A percentile compares a stretch with the other conserved stretches of the same genome.
phyloP scores from a whole-genome alignment of 2,888 invertebrate species.

The Xestoiulus laeticollis region DNA sequence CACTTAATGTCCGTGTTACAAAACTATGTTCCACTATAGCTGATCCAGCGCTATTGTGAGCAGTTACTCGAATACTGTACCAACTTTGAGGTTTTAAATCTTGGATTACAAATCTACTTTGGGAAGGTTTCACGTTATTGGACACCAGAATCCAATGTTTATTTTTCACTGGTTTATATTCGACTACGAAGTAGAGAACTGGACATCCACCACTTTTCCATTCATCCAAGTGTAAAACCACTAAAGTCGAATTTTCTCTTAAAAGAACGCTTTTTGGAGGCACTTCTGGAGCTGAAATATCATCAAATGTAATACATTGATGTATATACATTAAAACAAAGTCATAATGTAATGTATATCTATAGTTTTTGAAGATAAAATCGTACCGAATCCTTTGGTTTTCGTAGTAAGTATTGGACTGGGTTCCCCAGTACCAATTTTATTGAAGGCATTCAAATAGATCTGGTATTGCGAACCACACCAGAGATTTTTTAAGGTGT shows the following conservation, averaged over 20 bases:
- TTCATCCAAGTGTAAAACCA: conserved; percentile 87
- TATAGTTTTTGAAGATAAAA: too few species aligned
- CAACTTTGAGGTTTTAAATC: conserved; percentile 93
- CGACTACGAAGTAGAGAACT: conserved; percentile 93
- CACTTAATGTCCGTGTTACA: conserved; percentile 54
- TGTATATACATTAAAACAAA: too few species aligned
- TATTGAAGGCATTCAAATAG: conserved; percentile 52
- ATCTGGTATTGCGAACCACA: conserved; percentile 56
- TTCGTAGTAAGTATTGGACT: conserved; percentile 51
- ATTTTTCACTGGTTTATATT: conserved; percentile 78
- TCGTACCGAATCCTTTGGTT: conserved; percentile 56
- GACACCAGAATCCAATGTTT: conserved; percentile 92
- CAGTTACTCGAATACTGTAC: conserved; percentile 88
- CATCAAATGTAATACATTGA: too few species aligned
- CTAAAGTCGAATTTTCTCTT: conserved; percentile 61
- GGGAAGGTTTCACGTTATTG: conserved; percentile 89
- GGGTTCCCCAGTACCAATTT: conserved; percentile 54
- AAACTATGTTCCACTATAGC: conserved; percentile 54
- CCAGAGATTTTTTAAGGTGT: conserved; percentile 50
- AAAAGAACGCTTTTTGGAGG: conserved; percentile 52
- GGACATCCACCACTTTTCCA: conserved; percentile 97
- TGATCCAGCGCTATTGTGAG: conserved; percentile 55
- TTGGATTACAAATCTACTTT: conserved; percentile 83
- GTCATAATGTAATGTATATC: too few species aligned
- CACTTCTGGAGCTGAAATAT: conserved; percentile 54